Conservation (phyloP, 2,113 vertebrate species). For the Cryptomyrus ogoouensis region DNA sequence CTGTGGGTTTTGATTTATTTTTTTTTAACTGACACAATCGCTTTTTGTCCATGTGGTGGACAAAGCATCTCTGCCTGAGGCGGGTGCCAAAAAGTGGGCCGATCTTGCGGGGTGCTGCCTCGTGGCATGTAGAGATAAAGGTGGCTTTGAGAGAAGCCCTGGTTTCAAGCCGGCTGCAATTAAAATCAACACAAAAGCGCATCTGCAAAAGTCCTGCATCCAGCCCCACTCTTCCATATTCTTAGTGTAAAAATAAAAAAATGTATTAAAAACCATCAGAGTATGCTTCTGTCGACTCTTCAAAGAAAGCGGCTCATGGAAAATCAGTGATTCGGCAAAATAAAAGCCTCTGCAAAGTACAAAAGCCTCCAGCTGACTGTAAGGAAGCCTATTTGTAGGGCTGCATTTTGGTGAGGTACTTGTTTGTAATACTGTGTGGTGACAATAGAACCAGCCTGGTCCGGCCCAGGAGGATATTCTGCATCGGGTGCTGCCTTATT, state of each 20-base stretch:
- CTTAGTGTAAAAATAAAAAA: constrained; percentile 28
- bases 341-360: constrained; percentile 47
- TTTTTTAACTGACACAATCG: background rate
- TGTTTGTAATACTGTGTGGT: constrained; percentile 37
- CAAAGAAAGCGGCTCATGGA: constrained; percentile 40
- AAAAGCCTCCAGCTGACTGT: constrained; percentile 46
- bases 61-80: background rate
- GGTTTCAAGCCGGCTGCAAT: constrained; percentile 47
- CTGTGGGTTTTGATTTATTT: background rate
- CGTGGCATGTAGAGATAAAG: constrained; percentile 19
- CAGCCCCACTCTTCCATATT: constrained; percentile 35
- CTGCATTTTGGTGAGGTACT: constrained; percentile 32
- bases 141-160: constrained; percentile 33
- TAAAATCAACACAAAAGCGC: constrained; percentile 42
- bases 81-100: background rate
- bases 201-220: constrained; percentile 1
- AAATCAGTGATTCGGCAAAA: constrained; percentile 41
- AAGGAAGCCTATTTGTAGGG: constrained; percentile 40
- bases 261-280: background rate
- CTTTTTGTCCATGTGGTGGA: background rate
- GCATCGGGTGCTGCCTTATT: background rate
- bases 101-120: background rate
- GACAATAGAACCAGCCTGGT: background rate
- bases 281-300: constrained; percentile 29
- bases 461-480: background rate